Percentiles rank a stretch among this genome's conserved stretches.
Evolutionary conservation across 2,797 vertebrate species (phyloP).

Genomic region (Eulemur rubriventer): DNA sequence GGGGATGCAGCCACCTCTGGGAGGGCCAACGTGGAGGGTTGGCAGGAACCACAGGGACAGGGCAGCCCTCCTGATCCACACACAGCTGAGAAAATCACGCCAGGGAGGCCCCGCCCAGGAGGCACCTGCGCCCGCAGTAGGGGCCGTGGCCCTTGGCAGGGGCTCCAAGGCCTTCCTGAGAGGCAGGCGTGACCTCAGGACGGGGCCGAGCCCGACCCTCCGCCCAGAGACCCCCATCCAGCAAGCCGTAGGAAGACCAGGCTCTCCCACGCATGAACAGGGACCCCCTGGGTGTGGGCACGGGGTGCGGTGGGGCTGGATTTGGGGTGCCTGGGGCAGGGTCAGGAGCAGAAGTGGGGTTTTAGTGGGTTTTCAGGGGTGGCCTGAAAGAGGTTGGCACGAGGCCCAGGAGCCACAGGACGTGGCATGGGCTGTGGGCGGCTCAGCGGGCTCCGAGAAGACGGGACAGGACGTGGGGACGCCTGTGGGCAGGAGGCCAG

Average conservation of each 20-base stretch:
- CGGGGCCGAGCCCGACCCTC: rapidly evolving
- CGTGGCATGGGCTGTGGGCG: not conserved
- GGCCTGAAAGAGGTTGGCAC: not conserved
- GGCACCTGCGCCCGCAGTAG: not conserved
- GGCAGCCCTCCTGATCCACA: no score
- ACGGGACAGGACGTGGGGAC: not conserved
- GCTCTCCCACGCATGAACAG: not conserved
- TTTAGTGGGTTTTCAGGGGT: not conserved
- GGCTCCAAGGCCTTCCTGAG: not conserved
- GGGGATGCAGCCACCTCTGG: rapidly evolving
- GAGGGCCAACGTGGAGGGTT: not conserved
- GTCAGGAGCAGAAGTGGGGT: not conserved
- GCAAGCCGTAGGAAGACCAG: not conserved
- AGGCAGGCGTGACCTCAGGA: not conserved
- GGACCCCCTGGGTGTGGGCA: rapidly evolving
- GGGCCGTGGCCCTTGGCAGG: not conserved
- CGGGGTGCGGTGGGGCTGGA: rapidly evolving
- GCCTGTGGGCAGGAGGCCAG: not conserved
- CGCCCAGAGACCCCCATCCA: not conserved
- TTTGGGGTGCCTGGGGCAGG: not conserved
- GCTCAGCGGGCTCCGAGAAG: not conserved
- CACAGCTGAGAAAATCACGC: rapidly evolving
- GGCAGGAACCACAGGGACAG: not conserved
- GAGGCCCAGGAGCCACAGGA: not conserved
- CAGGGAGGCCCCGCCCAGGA: not conserved